These are phyloP conservation scores for Silurus meridionalis DNA, from an alignment of 2,113 vertebrate genomes.

Conservation along the genomic window DNA sequence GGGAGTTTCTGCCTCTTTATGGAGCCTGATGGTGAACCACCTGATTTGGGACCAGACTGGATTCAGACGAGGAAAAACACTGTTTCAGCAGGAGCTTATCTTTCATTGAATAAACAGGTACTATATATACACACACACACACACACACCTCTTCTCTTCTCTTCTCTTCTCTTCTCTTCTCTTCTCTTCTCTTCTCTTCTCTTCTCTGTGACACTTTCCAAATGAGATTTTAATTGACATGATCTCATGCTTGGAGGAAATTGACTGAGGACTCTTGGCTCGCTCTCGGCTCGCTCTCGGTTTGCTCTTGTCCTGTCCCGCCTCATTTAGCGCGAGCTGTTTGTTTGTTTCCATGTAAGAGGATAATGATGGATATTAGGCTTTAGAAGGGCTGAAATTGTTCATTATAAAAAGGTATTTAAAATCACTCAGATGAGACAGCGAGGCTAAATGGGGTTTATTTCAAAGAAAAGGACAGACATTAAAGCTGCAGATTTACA, in stretches of 20 bases:
- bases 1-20: slow-evolving; percentile 33
- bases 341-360: slow-evolving; percentile 17
- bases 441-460: slow-evolving; percentile 23
- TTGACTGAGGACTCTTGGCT: slow-evolving; percentile 24
- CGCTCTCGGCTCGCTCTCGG: slow-evolving; percentile 17
- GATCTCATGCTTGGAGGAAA: slow-evolving; percentile 23
- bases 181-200: neutral
- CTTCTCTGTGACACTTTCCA: slow-evolving; percentile 38
- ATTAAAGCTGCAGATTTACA: slow-evolving; percentile 1
- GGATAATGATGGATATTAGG: slow-evolving; percentile 26
- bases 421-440: slow-evolving; percentile 32
- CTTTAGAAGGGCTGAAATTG: slow-evolving; percentile 16
- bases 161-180: too few species aligned
- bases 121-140: neutral
- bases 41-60: slow-evolving; percentile 18
- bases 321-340: slow-evolving; percentile 20
- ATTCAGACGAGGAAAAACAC: slow-evolving; percentile 1
- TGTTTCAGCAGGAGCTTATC: slow-evolving; percentile 38
- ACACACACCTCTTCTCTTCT: neutral
- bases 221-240: slow-evolving; percentile 46
- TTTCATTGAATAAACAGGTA: slow-evolving; percentile 26
- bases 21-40: slow-evolving; percentile 15
- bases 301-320: slow-evolving; percentile 24
- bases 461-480: slow-evolving; percentile 5
- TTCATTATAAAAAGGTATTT: slow-evolving; percentile 32